Evolutionary conservation across 2,888 invertebrate genomes (phyloP), one percentile per base, ranked within the genome.

Genomic region (Drosophila longiperda): DNA sequence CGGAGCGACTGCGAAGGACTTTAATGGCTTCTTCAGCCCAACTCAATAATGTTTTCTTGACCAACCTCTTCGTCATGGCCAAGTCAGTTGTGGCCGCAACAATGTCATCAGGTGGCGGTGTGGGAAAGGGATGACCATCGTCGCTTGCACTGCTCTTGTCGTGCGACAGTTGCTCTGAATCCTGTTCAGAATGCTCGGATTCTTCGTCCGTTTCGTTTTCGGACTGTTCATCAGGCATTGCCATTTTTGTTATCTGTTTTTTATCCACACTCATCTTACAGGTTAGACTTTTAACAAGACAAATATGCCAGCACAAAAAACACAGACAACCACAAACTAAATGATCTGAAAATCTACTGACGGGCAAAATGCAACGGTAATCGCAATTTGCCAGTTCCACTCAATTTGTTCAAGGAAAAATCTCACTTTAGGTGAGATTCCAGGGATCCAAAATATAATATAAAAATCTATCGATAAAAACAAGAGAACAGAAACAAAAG

Each of bases 301-400:
- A 36, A 34, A 9, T 23, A 26, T n/a, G 29, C 12, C 17, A 20
- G 9, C 8, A 52, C 58, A 50, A 49, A 17, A 29, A 32, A n/a
- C 12, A 53, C 40, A 7, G 0, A 26, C 11, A 26, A 54, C 12
- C 49, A 11, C 12, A 23, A 15, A 54, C 33, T 45, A n/a, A 11
- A 36, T 29, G 12, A 6, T 26, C 29, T 11, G 49, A 38, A 55
- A 55, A 52, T 29, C 17, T 34, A 8, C n/a, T 20, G 23, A n/a
- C 20, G 11, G 0, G 17, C 0, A 45, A 32, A 57, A 40, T 34
- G 12, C 23, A 54, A 73, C 73, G 75, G 73, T 75, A 69, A 68
- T 57, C 48, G 55, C 7, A 15, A 1, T 12, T 55, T 40, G 12
- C 42, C 17, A 7, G 20, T 64, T 6, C 2, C 23, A 20, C n/a